Percentiles rank a stretch among this genome's conserved stretches.
Conservation (phyloP, 2,888 invertebrate species). For the Mycogona germanica region DNA sequence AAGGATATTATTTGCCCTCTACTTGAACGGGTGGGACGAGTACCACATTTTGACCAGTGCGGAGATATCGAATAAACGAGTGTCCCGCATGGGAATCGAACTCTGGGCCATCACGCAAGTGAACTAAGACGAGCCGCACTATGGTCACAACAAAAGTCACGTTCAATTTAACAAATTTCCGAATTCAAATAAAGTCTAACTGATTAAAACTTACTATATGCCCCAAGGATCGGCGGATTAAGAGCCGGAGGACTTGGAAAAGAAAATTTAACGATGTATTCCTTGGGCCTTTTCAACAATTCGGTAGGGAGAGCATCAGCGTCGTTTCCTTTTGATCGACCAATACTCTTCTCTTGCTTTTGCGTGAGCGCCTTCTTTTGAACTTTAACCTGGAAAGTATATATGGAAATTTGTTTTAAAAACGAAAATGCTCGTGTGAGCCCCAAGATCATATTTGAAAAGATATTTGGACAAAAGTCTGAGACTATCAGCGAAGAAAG, state of each 20-base stretch:
- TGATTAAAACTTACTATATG: slow-evolving; percentile 77
- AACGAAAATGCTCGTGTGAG: background rate
- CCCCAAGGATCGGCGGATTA: slow-evolving; percentile 91
- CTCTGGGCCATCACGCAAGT: too few species aligned
- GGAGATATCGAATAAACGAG: too few species aligned
- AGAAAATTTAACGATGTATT: slow-evolving; percentile 93
- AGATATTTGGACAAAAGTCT: too few species aligned
- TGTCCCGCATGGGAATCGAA: too few species aligned
- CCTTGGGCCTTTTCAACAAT: slow-evolving; percentile 76
- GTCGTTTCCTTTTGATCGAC: slow-evolving; percentile 55
- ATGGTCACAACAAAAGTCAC: too few species aligned
- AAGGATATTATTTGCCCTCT: too few species aligned
- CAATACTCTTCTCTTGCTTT: slow-evolving; percentile 67
- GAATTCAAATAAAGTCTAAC: too few species aligned
- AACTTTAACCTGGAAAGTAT: slow-evolving; percentile 55
- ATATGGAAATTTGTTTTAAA: slow-evolving; percentile 9
- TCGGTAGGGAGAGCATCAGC: slow-evolving; percentile 70
- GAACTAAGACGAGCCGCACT: too few species aligned
- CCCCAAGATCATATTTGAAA: background rate
- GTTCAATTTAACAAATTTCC: slow-evolving; percentile 25
- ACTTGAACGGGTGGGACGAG: too few species aligned
- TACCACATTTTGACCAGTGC: too few species aligned
- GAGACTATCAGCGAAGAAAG: too few species aligned
- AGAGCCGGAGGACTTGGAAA: slow-evolving; percentile 95
- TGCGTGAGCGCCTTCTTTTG: slow-evolving; percentile 81